These are phyloP conservation scores for Tringa solitaria DNA, from an alignment of 2,113 vertebrate species.

Conservation along the genomic window DNA sequence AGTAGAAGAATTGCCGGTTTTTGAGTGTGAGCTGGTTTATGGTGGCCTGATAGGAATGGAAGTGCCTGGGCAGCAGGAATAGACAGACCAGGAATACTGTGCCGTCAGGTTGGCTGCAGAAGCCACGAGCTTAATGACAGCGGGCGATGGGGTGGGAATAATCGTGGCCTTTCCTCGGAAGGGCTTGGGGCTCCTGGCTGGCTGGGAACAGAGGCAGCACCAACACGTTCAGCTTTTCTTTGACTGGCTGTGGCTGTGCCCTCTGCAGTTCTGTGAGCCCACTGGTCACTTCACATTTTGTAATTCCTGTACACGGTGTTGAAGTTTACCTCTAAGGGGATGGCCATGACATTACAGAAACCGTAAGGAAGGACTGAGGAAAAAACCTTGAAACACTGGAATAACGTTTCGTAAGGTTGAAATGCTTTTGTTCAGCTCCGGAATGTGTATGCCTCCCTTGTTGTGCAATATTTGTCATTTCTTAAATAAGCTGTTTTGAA, in stretches of 20 bases:
- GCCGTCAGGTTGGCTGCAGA: background rate
- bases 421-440: background rate
- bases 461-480: conserved; percentile 46
- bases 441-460: background rate
- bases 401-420: background rate
- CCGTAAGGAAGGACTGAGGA: background rate
- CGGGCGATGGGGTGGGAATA: background rate
- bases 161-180: background rate
- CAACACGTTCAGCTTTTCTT: background rate
- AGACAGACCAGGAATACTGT: background rate
- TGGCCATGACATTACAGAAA: background rate
- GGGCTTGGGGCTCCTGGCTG: background rate
- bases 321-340: background rate
- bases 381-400: background rate
- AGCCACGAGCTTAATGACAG: background rate
- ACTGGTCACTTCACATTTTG: background rate
- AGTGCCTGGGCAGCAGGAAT: background rate
- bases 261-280: background rate
- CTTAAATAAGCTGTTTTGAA: conserved; percentile 27
- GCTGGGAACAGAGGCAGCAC: background rate
- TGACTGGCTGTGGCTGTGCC: background rate
- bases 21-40: background rate
- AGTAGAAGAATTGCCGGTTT: background rate
- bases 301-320: background rate
- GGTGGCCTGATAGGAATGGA: background rate